Evolutionary conservation across 2,113 vertebrate species (phyloP), one percentile per base, ranked within the genome.

Genomic region (Eurypyga helias): DNA sequence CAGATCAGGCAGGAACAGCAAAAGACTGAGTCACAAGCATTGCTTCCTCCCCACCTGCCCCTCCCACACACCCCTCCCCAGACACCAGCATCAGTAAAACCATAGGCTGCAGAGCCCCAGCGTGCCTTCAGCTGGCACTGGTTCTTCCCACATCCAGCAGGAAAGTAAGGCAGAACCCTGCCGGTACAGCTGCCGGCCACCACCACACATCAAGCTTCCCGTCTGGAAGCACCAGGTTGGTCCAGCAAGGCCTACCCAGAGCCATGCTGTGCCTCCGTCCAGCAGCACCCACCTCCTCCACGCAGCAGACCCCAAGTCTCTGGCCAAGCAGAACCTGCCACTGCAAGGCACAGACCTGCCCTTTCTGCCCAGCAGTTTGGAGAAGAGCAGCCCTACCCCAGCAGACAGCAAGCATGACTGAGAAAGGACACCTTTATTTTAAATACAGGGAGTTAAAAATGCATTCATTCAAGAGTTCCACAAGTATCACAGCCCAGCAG

Each of bases 361-460:
- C 57, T 49, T 34, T 45, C 61, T 7, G 3, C 52, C 49, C 45
- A 61, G 49, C 33, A 20, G 46, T 61, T 6, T 46, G 57, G 14
- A 66, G 29, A 83, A 67, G 17, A 66, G 55, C 1, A 2, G 16
- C 17, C 41, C 48, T 28, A 72, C 11, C 13, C 36, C 61, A 70
- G 26, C n/a, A 79, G 54, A 81, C 45, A 84, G 33, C 21, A 87
- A 94, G 12, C 55, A 43, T 3, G 29, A 45, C 36, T 82, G 69
- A 4, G 52, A 79, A 78, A 83, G 84, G 11, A 62, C 10, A 84
- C 5, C 60, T 95, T 97, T 97, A 93, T 95, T 95, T 84, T 34
- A 94, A 55, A 81, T 77, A 76, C 9, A 79, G 67, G 17, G 12
- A 65, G 11, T 65, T 69, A 3, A 36, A 80, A 58, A 23, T 6